These are phyloP conservation scores for Heteromurus nitidus DNA, from an alignment of 2,888 invertebrate species.

Conservation along the genomic window DNA sequence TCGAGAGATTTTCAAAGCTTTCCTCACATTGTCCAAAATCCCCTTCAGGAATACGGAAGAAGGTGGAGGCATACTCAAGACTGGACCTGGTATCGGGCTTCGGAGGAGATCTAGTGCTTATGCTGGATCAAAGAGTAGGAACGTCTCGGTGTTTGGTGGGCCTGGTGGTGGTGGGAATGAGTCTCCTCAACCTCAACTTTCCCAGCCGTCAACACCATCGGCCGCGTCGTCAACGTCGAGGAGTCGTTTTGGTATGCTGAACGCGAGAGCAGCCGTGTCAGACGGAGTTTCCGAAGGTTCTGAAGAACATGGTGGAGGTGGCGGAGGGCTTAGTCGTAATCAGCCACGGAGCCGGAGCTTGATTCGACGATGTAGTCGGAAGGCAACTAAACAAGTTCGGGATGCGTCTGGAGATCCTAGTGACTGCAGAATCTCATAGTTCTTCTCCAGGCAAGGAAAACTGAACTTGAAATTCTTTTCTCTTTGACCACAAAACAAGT, in stretches of 20 bases:
- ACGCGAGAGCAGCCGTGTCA: slow-evolving; percentile 29
- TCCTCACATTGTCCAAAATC: slow-evolving; percentile 85
- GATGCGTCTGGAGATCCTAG: slow-evolving; percentile 78
- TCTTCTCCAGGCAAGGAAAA: no score
- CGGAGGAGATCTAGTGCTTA: slow-evolving; percentile 86
- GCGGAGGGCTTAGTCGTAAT: slow-evolving; percentile 74
- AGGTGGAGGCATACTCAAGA: slow-evolving; percentile 68
- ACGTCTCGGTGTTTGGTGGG: slow-evolving; percentile 41
- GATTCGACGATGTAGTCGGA: slow-evolving; percentile 86
- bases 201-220: slow-evolving; percentile 64
- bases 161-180: background rate
- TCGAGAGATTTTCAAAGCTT: slow-evolving; percentile 86
- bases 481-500: no score
- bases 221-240: slow-evolving; percentile 19
- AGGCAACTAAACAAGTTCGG: slow-evolving; percentile 86
- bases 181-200: slow-evolving; percentile 39
- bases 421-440: slow-evolving; percentile 58
- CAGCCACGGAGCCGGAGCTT: slow-evolving; percentile 84
- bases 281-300: no score
- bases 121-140: slow-evolving; percentile 75
- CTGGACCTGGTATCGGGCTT: slow-evolving; percentile 75
- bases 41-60: slow-evolving; percentile 76
- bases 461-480: no score
- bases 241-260: slow-evolving; percentile 51
- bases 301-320: slow-evolving; percentile 2